phyloP scores from a whole-genome alignment of 1,140 invertebrate species.

The Microplitis mediator region DNA sequence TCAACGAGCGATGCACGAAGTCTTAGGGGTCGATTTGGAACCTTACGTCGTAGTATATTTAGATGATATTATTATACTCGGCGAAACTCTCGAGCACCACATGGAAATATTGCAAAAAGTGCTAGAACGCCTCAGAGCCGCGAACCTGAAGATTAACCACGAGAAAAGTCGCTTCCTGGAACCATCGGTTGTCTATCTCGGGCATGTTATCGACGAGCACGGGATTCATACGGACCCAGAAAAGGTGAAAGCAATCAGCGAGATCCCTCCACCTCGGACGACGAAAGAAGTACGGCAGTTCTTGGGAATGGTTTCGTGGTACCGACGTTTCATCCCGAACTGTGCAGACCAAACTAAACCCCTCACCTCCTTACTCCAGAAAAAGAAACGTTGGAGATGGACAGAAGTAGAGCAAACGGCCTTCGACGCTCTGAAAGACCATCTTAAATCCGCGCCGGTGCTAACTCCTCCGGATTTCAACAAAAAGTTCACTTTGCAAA shows the following conservation, averaged over 20 bases:
- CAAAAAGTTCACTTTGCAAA: no score
- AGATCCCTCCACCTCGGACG: background rate
- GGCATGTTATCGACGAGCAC: no score
- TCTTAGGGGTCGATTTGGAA: conserved; percentile 5
- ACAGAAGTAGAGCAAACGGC: background rate
- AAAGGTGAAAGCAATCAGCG: background rate
- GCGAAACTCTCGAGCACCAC: conserved; percentile 17
- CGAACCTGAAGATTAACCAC: conserved; percentile 35
- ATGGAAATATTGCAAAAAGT: conserved; percentile 31
- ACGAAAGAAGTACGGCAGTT: background rate
- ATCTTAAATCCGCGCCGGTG: background rate
- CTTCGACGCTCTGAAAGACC: no score
- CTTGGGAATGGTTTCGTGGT: background rate
- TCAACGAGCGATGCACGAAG: conserved; percentile 37
- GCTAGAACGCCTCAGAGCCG: conserved; percentile 29
- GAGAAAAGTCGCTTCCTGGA: conserved; percentile 40
- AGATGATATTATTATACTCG: background rate
- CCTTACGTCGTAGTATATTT: background rate
- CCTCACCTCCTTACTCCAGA: background rate
- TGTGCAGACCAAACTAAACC: background rate
- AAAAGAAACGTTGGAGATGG: background rate
- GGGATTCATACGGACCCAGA: background rate
- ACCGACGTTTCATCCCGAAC: background rate
- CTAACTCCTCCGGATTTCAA: no score
- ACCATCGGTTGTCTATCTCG: no score